Percentiles rank a stretch among this genome's conserved stretches.
These are phyloP conservation scores for Oscheius sp. DNA, from an alignment of 2,888 invertebrate species.

Conservation along the genomic window DNA sequence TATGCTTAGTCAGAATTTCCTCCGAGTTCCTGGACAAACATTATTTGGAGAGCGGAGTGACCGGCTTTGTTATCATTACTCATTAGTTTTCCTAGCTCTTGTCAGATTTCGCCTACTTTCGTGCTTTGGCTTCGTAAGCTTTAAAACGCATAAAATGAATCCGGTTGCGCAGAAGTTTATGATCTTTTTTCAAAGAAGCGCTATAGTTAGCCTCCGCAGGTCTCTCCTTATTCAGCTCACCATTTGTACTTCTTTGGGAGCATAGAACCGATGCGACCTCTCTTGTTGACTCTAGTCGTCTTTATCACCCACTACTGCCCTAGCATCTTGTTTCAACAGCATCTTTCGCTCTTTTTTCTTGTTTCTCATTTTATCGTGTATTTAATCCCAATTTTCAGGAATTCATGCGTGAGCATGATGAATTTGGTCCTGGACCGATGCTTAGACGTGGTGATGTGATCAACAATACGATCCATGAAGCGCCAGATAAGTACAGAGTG, in stretches of 20 bases:
- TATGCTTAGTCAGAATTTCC: slow-evolving; percentile 10
- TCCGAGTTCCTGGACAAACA: slow-evolving; percentile 7
- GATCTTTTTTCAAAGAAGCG: slow-evolving; percentile 2
- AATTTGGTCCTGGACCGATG: neutral
- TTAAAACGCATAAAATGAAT: neutral
- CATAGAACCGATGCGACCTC: slow-evolving; percentile 4
- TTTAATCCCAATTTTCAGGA: neutral
- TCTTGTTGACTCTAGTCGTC: slow-evolving; percentile 19
- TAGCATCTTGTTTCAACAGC: slow-evolving; percentile 21
- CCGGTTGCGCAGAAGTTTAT: slow-evolving; percentile 14
- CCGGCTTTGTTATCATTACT: too few relatives aligned
- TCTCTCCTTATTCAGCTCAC: neutral
- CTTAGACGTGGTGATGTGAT: neutral
- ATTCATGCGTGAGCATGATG: slow-evolving; percentile 16
- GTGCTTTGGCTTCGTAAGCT: neutral
- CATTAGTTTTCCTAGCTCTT: too few relatives aligned
- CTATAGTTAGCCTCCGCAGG: slow-evolving; percentile 14
- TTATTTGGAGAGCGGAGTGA: too few relatives aligned
- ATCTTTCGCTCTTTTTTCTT: slow-evolving; percentile 1
- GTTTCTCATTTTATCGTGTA: neutral
- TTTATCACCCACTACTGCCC: slow-evolving; percentile 24
- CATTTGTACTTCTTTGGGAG: slow-evolving; percentile 6
- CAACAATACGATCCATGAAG: neutral
- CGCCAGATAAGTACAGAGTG: slow-evolving; percentile 4
- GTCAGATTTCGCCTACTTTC: too few relatives aligned